Evolutionary conservation across 2,113 vertebrate species (phyloP).

Genomic region (Oceanodroma tethys): DNA sequence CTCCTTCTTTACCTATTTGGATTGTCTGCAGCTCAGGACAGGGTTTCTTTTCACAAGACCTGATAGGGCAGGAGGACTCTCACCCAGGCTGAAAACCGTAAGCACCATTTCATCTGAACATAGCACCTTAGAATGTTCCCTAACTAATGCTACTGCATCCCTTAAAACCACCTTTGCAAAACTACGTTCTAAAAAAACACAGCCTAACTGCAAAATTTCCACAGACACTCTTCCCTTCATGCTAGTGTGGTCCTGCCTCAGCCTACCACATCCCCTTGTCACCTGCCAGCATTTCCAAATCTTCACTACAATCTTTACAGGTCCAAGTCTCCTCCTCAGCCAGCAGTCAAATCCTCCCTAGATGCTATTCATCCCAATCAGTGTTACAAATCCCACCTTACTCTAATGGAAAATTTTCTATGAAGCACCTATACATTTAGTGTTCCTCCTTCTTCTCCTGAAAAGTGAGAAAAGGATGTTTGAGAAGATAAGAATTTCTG

Average conservation of each 20-base stretch:
- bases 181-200: not conserved
- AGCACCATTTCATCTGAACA: not conserved
- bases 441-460: not conserved
- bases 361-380: not conserved
- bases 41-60: not conserved
- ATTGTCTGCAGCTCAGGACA: not conserved
- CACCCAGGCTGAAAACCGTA: not conserved
- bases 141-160: not conserved
- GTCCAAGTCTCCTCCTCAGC: fast-evolving
- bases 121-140: not conserved
- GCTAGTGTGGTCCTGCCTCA: not conserved
- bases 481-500: not conserved
- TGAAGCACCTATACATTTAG: not conserved
- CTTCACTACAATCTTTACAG: not conserved
- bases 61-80: not conserved
- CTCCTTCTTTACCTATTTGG: not conserved
- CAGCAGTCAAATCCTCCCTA: not conserved
- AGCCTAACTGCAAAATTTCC: not conserved
- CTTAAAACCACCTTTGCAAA: not conserved
- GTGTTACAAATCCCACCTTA: not conserved
- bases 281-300: not conserved
- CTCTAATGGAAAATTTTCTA: not conserved
- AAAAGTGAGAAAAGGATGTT: not conserved
- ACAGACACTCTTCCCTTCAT: not conserved
- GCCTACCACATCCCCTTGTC: not conserved